These are phyloP conservation scores for Heliconius sara DNA, from an alignment of 2,888 invertebrate species.

Conservation along the genomic window DNA sequence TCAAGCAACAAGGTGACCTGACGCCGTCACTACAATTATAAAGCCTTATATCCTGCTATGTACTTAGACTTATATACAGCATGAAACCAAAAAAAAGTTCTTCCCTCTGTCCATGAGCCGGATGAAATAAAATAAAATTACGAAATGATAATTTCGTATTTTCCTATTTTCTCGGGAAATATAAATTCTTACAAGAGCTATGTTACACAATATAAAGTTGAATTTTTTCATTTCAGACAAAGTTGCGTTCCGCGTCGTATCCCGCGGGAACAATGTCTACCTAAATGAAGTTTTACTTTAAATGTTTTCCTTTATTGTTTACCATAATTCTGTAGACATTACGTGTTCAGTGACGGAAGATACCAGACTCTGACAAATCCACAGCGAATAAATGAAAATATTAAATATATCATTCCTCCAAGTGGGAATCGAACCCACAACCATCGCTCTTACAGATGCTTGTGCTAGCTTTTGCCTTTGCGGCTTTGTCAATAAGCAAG, in stretches of 20 bases:
- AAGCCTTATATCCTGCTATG: no score
- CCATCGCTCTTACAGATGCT: not conserved
- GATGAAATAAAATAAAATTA: not conserved
- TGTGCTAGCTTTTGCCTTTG: not conserved
- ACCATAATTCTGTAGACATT: no score
- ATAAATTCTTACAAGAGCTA: not conserved
- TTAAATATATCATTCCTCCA: no score
- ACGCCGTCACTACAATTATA: not conserved
- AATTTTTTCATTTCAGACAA: not conserved
- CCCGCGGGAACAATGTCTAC: not conserved
- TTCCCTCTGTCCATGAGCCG: no score
- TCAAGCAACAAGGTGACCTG: not conserved
- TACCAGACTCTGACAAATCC: no score
- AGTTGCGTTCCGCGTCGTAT: not conserved
- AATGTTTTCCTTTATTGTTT: not conserved
- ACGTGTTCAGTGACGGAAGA: no score
- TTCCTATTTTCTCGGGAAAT: not conserved
- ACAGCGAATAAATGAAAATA: no score
- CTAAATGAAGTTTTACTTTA: not conserved
- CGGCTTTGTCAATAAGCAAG: not conserved
- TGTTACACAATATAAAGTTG: not conserved
- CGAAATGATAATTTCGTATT: not conserved
- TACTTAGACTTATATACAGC: no score
- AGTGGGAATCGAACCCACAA: no score
- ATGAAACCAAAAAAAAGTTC: no score